Conservation (phyloP, 2,113 vertebrate genomes). For the Platysternon megacephalum region DNA sequence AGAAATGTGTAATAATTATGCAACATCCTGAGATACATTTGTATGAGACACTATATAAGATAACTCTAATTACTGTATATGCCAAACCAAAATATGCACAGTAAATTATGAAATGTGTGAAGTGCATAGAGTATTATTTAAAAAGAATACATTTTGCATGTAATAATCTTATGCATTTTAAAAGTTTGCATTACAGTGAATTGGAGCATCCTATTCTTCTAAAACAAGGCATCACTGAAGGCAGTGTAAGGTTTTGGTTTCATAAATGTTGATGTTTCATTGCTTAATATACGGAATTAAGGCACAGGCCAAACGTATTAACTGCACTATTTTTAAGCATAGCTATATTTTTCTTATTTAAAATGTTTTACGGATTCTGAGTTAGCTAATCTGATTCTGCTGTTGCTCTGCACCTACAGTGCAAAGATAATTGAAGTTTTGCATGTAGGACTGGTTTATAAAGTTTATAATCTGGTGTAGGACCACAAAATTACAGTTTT, state of each 20-base stretch:
- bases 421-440: not conserved
- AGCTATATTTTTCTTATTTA: not conserved
- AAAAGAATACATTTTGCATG: not conserved
- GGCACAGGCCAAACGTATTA: not conserved
- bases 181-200: not conserved
- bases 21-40: not conserved
- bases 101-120: not conserved
- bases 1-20: not conserved
- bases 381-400: not conserved
- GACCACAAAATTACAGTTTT: not conserved
- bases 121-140: not conserved
- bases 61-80: not conserved
- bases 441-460: not conserved
- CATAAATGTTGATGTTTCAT: not conserved
- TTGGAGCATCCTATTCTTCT: not conserved
- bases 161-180: not conserved
- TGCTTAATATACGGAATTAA: not conserved
- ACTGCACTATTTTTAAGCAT: not conserved
- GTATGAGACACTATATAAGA: not conserved
- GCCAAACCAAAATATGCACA: not conserved
- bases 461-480: not conserved
- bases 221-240: not conserved
- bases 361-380: not conserved
- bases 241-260: not conserved
- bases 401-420: not conserved